Conservation (phyloP, 2,797 vertebrate species). For the Linurgus olivaceus region DNA sequence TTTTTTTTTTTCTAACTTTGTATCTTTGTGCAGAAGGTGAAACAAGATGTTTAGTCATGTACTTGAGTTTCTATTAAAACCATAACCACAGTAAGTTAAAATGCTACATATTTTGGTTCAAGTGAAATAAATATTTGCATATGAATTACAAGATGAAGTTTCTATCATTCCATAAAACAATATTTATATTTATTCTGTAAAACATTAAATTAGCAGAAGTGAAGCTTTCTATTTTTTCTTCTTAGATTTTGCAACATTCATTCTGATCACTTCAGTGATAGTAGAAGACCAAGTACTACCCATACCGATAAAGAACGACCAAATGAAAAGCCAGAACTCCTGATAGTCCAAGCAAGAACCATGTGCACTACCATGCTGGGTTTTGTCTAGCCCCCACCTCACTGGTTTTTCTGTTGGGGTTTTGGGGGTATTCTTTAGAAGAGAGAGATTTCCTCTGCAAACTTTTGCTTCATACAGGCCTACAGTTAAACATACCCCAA, state of each 20-base stretch:
- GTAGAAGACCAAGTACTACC: not conserved
- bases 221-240: not conserved
- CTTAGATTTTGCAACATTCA: not conserved
- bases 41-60: not conserved
- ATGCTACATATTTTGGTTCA: not conserved
- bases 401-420: accelerated
- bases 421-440: not conserved
- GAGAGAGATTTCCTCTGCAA: not conserved
- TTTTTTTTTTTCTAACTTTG: not conserved
- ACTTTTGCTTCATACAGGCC: not conserved
- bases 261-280: not conserved
- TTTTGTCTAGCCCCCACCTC: not conserved
- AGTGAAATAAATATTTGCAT: not conserved
- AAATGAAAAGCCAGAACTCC: not conserved
- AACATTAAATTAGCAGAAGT: not conserved
- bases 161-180: not conserved
- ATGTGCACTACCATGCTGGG: not conserved
- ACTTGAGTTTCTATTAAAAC: not conserved
- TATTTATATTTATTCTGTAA: not conserved
- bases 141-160: not conserved
- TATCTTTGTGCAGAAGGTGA: not conserved
- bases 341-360: not conserved
- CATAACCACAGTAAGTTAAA: not conserved
- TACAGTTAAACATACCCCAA: not conserved
- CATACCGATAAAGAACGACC: not conserved